Conservation (phyloP, 2,888 invertebrate genomes). For the Megaustenia siamemsis region DNA sequence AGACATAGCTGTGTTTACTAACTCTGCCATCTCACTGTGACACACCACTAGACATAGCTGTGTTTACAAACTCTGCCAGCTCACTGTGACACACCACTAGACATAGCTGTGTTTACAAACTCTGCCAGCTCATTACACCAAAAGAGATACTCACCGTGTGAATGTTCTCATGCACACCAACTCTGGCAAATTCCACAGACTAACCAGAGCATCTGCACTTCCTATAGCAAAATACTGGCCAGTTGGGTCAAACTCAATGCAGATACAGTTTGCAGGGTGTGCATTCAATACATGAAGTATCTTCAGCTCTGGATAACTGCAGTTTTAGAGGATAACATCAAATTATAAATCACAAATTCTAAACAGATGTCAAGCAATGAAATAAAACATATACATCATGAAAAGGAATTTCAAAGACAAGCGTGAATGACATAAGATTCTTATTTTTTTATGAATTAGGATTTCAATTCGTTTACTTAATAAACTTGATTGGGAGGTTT, state of each 20-base stretch:
- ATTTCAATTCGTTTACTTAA: too few species aligned
- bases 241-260: constrained; percentile 97
- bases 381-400: neutral
- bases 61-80: too few species aligned
- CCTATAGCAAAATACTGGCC: constrained; percentile 98
- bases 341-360: neutral
- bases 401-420: neutral
- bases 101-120: too few species aligned
- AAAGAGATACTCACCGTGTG: constrained; percentile 88
- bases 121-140: too few species aligned
- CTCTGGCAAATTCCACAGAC: constrained; percentile 96
- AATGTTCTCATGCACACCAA: constrained; percentile 95
- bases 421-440: too few species aligned
- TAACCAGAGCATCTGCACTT: constrained; percentile 97
- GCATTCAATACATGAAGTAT: constrained; percentile 92
- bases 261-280: constrained; percentile 98
- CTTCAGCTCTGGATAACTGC: constrained; percentile 93
- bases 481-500: too few species aligned
- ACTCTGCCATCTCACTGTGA: too few species aligned
- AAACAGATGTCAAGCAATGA: neutral
- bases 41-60: too few species aligned
- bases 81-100: too few species aligned
- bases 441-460: too few species aligned
- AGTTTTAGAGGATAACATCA: constrained; percentile 46
- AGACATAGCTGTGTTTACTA: too few species aligned